A percentile compares a stretch with the other conserved stretches of the same genome.
Evolutionary conservation across 37 sponge, comb jelly and placozoan species (phyloP).

Genomic region (Aphrocallistes beatrix): DNA sequence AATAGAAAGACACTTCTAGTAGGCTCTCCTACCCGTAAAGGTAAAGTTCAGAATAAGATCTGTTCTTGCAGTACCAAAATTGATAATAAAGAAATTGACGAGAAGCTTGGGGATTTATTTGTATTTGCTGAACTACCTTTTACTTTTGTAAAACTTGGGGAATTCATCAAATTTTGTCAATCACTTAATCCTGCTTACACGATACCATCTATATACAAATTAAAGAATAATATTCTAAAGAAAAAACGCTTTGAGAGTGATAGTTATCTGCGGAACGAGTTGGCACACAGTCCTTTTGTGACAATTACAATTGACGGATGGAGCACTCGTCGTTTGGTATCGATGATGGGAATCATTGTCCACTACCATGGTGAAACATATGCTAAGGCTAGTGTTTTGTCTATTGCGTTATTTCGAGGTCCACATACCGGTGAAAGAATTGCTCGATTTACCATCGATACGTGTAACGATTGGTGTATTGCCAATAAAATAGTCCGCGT

Average conservation of each 20-base stretch:
- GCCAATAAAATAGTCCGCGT: not conserved
- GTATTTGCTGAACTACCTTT: not conserved
- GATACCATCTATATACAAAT: not conserved
- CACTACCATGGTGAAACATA: not conserved
- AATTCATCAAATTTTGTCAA: not conserved
- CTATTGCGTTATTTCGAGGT: not conserved
- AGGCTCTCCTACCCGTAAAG: not conserved
- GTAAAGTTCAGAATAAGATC: not conserved
- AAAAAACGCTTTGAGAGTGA: slow-evolving; percentile 2
- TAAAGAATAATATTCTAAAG: not conserved
- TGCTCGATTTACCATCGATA: not conserved
- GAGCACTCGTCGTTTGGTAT: not conserved
- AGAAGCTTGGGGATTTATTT: not conserved
- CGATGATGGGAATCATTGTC: not conserved
- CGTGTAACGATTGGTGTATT: not conserved
- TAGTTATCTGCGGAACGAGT: not conserved
- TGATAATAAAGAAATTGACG: slow-evolving; percentile 12
- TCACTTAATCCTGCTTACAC: not conserved
- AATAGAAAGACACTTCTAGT: not conserved
- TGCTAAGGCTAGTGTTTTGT: not conserved
- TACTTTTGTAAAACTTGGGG: slow-evolving; percentile 2
- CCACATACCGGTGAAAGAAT: not conserved
- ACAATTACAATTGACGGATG: not conserved
- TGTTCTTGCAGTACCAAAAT: not conserved
- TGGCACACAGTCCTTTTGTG: not conserved